Evolutionary conservation across 1,140 invertebrate species (phyloP).

Genomic region (Lucilia cuprina): DNA sequence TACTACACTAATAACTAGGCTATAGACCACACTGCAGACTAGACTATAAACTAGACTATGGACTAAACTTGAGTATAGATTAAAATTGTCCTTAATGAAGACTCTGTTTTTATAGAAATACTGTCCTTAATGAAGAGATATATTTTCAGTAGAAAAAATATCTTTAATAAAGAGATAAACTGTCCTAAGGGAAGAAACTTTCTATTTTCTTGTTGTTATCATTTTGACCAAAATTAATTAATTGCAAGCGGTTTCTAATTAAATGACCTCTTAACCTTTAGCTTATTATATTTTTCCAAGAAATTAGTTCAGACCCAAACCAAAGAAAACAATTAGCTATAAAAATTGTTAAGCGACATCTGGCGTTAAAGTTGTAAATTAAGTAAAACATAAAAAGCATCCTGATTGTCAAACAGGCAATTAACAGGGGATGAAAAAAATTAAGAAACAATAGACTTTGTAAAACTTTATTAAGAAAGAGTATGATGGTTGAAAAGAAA

Average conservation of each 20-base stretch:
- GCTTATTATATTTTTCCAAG: neutral
- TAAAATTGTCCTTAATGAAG: too few relatives aligned
- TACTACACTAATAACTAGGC: too few relatives aligned
- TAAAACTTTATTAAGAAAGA: neutral
- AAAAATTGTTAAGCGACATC: neutral
- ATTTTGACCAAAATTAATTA: too few relatives aligned
- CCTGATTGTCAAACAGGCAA: neutral
- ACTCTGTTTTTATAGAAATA: too few relatives aligned
- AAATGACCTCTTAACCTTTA: neutral
- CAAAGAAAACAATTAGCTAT: constrained; percentile 13
- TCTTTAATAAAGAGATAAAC: too few relatives aligned
- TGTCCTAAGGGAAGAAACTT: too few relatives aligned
- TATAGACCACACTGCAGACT: too few relatives aligned
- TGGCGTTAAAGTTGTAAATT: neutral
- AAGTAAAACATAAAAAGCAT: neutral
- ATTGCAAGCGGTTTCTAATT: neutral
- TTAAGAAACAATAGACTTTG: neutral
- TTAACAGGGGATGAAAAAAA: neutral
- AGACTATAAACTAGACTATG: too few relatives aligned
- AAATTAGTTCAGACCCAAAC: neutral
- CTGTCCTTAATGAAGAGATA: too few relatives aligned
- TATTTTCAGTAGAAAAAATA: too few relatives aligned
- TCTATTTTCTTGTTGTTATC: too few relatives aligned
- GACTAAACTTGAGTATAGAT: too few relatives aligned
- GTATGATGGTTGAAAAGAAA: neutral